phyloP scores from a whole-genome alignment of 2,113 vertebrate species.

The Bambusicola thoracicus region DNA sequence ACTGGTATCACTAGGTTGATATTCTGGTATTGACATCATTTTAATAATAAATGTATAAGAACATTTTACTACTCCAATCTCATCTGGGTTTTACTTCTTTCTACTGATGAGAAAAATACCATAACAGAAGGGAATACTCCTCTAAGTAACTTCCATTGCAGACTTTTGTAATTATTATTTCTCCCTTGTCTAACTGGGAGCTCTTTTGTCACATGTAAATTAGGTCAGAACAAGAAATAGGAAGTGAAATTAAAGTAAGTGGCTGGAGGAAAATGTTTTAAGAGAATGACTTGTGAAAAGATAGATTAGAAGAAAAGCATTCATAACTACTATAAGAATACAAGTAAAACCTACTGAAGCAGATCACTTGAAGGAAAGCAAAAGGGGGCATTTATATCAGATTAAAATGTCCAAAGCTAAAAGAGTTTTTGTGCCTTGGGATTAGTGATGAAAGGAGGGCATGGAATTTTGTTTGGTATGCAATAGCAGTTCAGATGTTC shows the following conservation, averaged over 20 bases:
- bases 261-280: neutral
- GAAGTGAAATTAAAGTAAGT: neutral
- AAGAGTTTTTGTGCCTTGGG: constrained; percentile 1
- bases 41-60: neutral
- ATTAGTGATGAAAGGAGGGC: constrained; percentile 27
- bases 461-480: constrained; percentile 38
- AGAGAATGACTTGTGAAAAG: neutral
- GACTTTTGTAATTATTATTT: neutral
- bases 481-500: constrained; percentile 33
- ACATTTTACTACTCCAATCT: neutral
- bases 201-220: neutral
- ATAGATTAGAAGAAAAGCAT: neutral
- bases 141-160: neutral
- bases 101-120: neutral
- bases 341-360: neutral
- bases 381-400: neutral
- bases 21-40: neutral
- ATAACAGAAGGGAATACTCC: neutral
- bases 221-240: constrained; percentile 2
- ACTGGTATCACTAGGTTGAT: neutral
- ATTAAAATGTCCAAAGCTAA: constrained; percentile 27
- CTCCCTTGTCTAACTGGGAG: neutral
- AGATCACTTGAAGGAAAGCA: neutral
- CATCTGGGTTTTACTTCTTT: neutral
- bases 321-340: neutral